These are phyloP conservation scores for Micoletzkya japonica DNA, from an alignment of 2,888 invertebrate species.

Conservation along the genomic window DNA sequence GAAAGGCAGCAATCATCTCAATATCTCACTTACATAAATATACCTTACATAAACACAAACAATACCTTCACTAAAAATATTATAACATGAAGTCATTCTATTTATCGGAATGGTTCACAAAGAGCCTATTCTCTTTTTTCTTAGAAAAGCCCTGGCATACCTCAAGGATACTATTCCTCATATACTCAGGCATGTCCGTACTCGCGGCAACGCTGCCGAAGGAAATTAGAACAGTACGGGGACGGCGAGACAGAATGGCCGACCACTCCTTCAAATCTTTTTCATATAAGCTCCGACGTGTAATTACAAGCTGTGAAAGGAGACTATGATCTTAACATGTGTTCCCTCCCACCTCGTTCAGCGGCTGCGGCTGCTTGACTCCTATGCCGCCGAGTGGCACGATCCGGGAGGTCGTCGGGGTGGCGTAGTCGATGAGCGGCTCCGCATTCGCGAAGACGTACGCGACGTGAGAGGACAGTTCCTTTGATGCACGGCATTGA, in stretches of 20 bases:
- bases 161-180: background rate
- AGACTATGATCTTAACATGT: background rate
- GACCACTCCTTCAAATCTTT: slow-evolving; percentile 13
- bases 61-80: background rate
- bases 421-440: slow-evolving; percentile 1
- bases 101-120: too few species aligned
- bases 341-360: slow-evolving; percentile 1
- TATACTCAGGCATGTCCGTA: background rate
- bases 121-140: too few species aligned
- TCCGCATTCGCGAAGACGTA: slow-evolving; percentile 14
- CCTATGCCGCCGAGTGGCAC: slow-evolving; percentile 3
- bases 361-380: background rate
- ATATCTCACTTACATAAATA: background rate
- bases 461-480: slow-evolving; percentile 1
- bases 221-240: background rate
- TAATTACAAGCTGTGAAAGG: background rate
- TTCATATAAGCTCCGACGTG: too few species aligned
- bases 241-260: background rate
- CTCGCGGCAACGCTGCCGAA: slow-evolving; percentile 1
- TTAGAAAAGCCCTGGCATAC: too few species aligned
- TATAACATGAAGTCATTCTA: background rate
- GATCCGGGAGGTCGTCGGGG: background rate
- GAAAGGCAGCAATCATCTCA: slow-evolving; percentile 6
- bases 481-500: too few species aligned
- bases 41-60: background rate